Percentiles rank a stretch among this genome's conserved stretches.
phyloP scores from a whole-genome alignment of 2,113 vertebrate genomes.

The Vulpes ferrilata region DNA sequence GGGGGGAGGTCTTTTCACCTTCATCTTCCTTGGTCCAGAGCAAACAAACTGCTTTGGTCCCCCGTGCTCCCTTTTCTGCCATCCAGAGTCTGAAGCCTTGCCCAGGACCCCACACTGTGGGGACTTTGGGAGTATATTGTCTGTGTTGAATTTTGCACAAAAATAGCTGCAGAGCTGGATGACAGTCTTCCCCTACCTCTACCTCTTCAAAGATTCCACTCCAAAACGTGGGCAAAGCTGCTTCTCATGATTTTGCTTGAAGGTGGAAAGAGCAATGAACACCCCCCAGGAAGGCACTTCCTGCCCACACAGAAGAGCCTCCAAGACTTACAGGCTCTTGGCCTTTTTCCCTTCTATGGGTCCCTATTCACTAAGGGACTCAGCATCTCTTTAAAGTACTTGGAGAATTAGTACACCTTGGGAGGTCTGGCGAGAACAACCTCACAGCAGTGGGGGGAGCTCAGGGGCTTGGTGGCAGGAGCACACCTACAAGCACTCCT shows the following conservation, averaged over 20 bases:
- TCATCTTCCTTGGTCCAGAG: not conserved
- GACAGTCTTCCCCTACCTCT: not conserved
- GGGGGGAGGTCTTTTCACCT: not conserved
- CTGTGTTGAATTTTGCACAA: not conserved
- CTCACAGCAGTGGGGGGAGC: not conserved
- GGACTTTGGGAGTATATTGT: not conserved
- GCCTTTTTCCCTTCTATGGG: not conserved
- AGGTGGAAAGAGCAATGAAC: not conserved
- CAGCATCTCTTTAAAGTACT: conserved; percentile 1
- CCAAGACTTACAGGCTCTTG: not conserved
- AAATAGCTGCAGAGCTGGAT: not conserved
- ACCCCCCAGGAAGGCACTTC: not conserved
- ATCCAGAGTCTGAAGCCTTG: not conserved
- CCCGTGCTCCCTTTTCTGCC: fast-evolving
- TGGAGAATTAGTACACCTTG: not conserved
- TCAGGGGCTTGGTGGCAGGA: not conserved
- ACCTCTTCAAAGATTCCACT: not conserved
- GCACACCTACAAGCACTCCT: not conserved
- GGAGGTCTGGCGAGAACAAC: not conserved
- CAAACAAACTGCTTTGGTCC: not conserved
- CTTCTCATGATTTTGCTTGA: not conserved
- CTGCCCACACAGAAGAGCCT: not conserved
- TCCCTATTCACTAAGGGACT: not conserved
- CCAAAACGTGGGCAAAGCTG: not conserved
- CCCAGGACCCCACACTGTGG: not conserved